Base-by-base conservation (phyloP, 2,797 vertebrate species). In the Intellagama lesueurii region DNA sequence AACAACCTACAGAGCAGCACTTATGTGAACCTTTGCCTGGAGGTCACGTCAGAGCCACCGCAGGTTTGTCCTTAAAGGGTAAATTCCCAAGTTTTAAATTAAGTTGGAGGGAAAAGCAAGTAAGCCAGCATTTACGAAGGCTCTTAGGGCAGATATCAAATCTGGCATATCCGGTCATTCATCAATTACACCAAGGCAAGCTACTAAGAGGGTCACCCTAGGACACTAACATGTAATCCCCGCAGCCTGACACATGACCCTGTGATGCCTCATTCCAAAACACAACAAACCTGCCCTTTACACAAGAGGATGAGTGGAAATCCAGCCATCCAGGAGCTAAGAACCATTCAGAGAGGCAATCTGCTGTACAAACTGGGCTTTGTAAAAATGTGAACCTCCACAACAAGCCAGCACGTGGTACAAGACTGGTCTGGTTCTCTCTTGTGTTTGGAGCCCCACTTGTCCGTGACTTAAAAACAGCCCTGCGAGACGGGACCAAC, bases 171-270 rank as follows among this genome's bases (percentile, higher is more conserved):
- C 92, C 90, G 83, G 86, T 40, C 90, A 93, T 90, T 94, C 94
- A 94, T 85, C 95, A 95, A 76, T 91, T 91, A 90, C 92, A 91
- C 89, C 91, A 91, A 8, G 17, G 90, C 88, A 75, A 91, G 91
- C 91, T 88, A 83, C 90, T 95, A 91, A 96, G 87, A 95, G 92
- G 94, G 91, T 96, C 94, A 95, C 44, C 64, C 9, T 66, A 30
- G 95, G 93, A 93, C 88, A 94, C 16, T 90, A 26, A 87, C 24
- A 75, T 70, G 90, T 95, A 95, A 96, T 94, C 94, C 86, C 32
- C 49, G 80, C 91, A 91, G 77, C 91, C 89, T 95, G 94, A 94
- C 92, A 91, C 93, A 94, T 94, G 93, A 95, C 94, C 93, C 94
- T 90, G 91, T 93, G 90, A 89, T 52, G 60, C 9, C 76, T 90